Conservation (phyloP, 2,113 vertebrate species). For the Callaeas wilsoni region DNA sequence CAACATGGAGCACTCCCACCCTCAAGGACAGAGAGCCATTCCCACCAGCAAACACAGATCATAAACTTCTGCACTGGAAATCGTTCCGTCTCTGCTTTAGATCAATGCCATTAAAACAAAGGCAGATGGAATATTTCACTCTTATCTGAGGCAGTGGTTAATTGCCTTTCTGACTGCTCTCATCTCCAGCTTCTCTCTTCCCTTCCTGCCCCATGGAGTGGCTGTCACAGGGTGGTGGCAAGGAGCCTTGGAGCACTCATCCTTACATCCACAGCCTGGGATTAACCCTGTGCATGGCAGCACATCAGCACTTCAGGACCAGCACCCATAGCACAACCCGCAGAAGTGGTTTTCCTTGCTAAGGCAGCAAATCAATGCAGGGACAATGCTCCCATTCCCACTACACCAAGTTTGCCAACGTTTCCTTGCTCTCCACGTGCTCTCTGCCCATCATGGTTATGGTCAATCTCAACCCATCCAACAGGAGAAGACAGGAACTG, state of each 20-base stretch:
- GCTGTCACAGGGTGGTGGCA: not conserved
- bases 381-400: not conserved
- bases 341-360: not conserved
- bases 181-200: not conserved
- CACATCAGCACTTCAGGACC: not conserved
- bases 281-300: not conserved
- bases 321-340: accelerated
- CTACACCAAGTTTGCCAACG: accelerated
- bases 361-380: not conserved
- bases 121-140: not conserved
- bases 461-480: not conserved
- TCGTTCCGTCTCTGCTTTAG: not conserved
- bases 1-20: not conserved
- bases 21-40: not conserved
- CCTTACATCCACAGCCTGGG: not conserved
- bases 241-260: not conserved
- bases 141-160: conserved; percentile 10
- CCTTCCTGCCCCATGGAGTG: not conserved
- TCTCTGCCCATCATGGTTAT: not conserved
- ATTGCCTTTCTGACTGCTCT: not conserved
- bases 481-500: not conserved
- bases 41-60: not conserved
- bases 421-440: accelerated
- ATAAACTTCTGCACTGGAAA: conserved; percentile 29
- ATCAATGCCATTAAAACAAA: conserved; percentile 25